A percentile compares a stretch with the other conserved stretches of the same genome.
phyloP scores from a whole-genome alignment of 2,113 vertebrate species.

The Xenopus laevis region DNA sequence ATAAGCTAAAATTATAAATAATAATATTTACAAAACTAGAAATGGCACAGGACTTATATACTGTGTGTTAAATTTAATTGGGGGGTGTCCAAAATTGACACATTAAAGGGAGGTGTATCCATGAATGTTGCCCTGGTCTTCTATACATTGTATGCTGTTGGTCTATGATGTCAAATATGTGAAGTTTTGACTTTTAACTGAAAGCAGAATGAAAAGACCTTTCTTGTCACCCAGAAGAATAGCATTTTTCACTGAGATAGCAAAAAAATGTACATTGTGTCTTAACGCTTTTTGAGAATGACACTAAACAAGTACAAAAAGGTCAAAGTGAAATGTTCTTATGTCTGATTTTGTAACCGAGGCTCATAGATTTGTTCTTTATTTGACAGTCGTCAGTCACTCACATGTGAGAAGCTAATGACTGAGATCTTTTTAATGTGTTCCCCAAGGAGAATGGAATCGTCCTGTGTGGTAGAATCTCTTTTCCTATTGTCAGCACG shows the following conservation, averaged over 20 bases:
- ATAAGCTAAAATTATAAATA: no score
- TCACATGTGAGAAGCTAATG: conserved; percentile 12
- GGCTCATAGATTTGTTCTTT: conserved; percentile 15
- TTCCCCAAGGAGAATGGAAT: conserved; percentile 29
- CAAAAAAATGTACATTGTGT: conserved; percentile 16
- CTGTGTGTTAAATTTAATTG: no score
- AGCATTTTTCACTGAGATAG: conserved; percentile 8
- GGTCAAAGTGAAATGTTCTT: conserved; percentile 24
- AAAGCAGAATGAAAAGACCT: conserved; percentile 7
- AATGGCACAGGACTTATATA: no score
- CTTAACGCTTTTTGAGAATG: conserved; percentile 6
- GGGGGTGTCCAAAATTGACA: no score
- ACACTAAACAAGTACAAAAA: conserved; percentile 10
- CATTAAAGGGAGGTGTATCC: no score
- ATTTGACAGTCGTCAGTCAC: conserved; percentile 35
- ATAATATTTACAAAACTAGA: no score
- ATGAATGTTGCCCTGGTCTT: no score
- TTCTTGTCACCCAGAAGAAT: conserved; percentile 14
- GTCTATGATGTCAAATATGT: no score
- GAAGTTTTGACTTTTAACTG: not conserved
- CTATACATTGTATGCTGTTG: no score
- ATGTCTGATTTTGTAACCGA: conserved; percentile 11
- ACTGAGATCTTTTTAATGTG: conserved; percentile 38
- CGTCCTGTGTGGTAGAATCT: conserved; percentile 34
- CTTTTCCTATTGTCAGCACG: conserved; percentile 17